Evolutionary conservation across 2,888 invertebrate genomes (phyloP).

Genomic region (Macrosoma leucophasiata): DNA sequence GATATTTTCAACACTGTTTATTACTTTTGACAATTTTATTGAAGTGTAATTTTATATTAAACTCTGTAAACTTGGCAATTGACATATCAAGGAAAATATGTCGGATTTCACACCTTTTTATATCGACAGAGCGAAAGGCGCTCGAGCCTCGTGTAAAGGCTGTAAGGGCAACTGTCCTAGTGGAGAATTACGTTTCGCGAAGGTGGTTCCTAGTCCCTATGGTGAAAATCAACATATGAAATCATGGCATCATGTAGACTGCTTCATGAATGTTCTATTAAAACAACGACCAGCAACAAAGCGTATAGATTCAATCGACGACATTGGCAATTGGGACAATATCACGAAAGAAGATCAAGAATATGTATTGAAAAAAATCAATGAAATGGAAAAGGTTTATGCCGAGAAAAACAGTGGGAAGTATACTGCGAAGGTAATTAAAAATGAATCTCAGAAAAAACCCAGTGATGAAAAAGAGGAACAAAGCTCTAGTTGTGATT

Average conservation of each 20-base stretch:
- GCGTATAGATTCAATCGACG: constrained; percentile 85
- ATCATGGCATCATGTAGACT: constrained; percentile 87
- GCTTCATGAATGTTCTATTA: constrained; percentile 85
- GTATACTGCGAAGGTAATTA: constrained; percentile 54
- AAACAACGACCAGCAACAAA: constrained; percentile 88
- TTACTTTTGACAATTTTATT: too few relatives aligned
- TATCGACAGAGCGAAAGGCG: constrained; percentile 87
- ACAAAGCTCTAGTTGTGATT: constrained; percentile 18
- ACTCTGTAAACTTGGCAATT: too few relatives aligned
- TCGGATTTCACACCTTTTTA: constrained; percentile 70
- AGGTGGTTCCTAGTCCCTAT: constrained; percentile 86
- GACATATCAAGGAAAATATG: too few relatives aligned
- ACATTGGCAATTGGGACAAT: constrained; percentile 85
- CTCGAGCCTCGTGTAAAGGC: constrained; percentile 88
- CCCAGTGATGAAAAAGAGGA: constrained; percentile 21
- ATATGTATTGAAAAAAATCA: constrained; percentile 77
- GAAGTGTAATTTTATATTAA: too few relatives aligned
- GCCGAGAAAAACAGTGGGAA: constrained; percentile 68
- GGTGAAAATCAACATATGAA: constrained; percentile 85
- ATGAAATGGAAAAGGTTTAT: constrained; percentile 76
- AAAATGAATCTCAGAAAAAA: constrained; percentile 40
- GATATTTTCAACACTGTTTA: too few relatives aligned
- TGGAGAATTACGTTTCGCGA: constrained; percentile 84
- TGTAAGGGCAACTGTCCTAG: constrained; percentile 87
- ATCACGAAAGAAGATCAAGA: constrained; percentile 81